Evolutionary conservation across 2,888 invertebrate species (phyloP).

Genomic region (Sycophila texana): DNA sequence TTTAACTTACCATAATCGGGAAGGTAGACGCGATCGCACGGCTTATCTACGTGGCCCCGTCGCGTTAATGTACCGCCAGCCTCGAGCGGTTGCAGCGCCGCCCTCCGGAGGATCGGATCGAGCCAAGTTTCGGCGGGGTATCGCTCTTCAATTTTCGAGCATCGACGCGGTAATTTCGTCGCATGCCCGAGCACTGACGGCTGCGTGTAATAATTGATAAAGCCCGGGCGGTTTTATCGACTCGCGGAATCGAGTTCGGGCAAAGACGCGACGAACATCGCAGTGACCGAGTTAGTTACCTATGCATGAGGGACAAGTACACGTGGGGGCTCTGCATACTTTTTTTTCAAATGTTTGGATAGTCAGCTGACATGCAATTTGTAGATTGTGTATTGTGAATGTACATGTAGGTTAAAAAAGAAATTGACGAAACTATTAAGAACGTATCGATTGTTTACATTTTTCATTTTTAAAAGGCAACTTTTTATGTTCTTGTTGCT

Average conservation of each 20-base stretch:
- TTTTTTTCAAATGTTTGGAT: too few species aligned
- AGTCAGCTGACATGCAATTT: too few species aligned
- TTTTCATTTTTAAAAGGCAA: too few species aligned
- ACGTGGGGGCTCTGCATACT: too few species aligned
- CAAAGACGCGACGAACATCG: background rate
- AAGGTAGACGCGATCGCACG: slow-evolving; percentile 45
- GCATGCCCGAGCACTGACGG: background rate
- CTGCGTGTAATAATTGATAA: slow-evolving; percentile 44
- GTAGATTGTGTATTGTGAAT: too few species aligned
- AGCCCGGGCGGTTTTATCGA: slow-evolving; percentile 30
- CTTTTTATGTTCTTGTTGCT: too few species aligned
- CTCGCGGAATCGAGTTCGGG: slow-evolving; percentile 14
- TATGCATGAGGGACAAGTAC: slow-evolving; percentile 3
- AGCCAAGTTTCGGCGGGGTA: too few species aligned
- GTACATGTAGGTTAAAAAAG: too few species aligned
- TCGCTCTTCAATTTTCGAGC: slow-evolving; percentile 46
- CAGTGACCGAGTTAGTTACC: background rate
- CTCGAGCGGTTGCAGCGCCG: background rate
- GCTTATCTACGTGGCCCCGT: slow-evolving; percentile 56
- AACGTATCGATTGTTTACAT: too few species aligned
- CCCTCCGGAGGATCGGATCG: background rate
- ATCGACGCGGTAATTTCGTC: slow-evolving; percentile 38
- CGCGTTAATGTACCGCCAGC: slow-evolving; percentile 33
- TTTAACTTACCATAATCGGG: slow-evolving; percentile 61
- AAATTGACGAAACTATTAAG: too few species aligned